Conservation (phyloP, 2,113 vertebrate species). For the Platichthys flesus region DNA sequence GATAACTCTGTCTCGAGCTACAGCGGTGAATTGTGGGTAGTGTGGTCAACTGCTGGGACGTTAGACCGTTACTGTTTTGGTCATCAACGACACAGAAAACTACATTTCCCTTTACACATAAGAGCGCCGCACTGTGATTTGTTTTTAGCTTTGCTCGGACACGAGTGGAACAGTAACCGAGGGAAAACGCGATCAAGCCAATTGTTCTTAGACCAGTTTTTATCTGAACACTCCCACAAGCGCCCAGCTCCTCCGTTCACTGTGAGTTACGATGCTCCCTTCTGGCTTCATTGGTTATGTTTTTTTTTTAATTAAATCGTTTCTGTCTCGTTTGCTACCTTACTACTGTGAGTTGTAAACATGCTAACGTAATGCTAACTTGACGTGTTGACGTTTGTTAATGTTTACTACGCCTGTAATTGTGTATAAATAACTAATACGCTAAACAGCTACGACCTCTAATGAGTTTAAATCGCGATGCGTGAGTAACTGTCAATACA, state of each 20-base stretch:
- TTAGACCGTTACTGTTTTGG: fast-evolving
- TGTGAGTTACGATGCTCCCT: slow-evolving; percentile 34
- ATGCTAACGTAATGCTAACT: slow-evolving; percentile 52
- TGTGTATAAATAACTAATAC: not conserved
- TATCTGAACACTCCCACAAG: not conserved
- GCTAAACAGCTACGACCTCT: not conserved
- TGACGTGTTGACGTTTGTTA: slow-evolving; percentile 7
- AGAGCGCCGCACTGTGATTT: slow-evolving; percentile 49
- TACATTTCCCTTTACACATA: slow-evolving; percentile 68
- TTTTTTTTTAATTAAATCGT: not conserved
- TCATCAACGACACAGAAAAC: slow-evolving; percentile 37
- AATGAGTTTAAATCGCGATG: not conserved
- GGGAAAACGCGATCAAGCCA: not conserved
- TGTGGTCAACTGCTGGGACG: slow-evolving; percentile 59
- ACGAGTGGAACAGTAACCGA: slow-evolving; percentile 32
- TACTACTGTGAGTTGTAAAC: slow-evolving; percentile 28
- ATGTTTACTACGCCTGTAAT: not conserved
- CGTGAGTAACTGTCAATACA: not conserved
- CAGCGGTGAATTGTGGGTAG: slow-evolving; percentile 66
- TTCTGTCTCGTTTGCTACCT: not conserved
- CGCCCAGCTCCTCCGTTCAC: fast-evolving
- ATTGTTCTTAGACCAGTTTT: not conserved
- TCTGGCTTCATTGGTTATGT: not conserved
- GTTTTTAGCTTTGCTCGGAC: slow-evolving; percentile 76
- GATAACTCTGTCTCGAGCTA: not conserved